These are phyloP conservation scores for Macropodus opercularis DNA, from an alignment of 2,797 vertebrate genomes.

Conservation along the genomic window DNA sequence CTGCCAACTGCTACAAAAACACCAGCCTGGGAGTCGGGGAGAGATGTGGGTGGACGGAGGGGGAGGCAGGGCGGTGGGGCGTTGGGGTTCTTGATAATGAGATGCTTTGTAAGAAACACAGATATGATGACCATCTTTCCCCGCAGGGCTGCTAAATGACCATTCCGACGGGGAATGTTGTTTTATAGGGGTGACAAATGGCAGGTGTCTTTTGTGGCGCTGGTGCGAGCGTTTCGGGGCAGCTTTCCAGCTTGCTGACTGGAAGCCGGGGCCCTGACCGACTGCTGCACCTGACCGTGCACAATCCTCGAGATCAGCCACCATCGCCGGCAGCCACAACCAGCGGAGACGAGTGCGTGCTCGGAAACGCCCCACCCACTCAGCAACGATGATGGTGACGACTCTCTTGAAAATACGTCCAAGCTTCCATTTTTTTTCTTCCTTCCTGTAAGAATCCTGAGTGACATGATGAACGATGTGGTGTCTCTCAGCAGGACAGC, in stretches of 20 bases:
- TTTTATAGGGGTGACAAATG: conserved; percentile 84
- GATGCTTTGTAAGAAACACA: conserved; percentile 55
- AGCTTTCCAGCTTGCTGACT: conserved; percentile 58
- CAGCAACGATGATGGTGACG: conserved; percentile 45
- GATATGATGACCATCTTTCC: conserved; percentile 66
- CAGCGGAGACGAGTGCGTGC: conserved; percentile 44
- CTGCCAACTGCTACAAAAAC: conserved; percentile 86
- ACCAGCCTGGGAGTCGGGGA: conserved; percentile 22
- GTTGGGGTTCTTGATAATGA: conserved; percentile 48
- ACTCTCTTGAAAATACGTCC: conserved; percentile 24
- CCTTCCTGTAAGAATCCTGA: conserved; percentile 54
- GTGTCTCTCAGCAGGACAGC: conserved; percentile 64
- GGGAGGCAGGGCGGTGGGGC: conserved; percentile 2
- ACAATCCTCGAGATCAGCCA: conserved; percentile 57
- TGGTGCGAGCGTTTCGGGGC: conserved; percentile 64
- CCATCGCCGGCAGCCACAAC: conserved; percentile 34
- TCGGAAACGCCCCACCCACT: conserved; percentile 50
- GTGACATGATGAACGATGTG: conserved; percentile 72
- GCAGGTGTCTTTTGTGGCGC: conserved; percentile 80
- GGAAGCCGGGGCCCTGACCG: conserved; percentile 65
- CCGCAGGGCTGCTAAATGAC: conserved; percentile 66
- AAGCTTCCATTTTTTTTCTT: conserved; percentile 46
- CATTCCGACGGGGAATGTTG: conserved; percentile 75
- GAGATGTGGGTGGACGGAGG: conserved; percentile 13
- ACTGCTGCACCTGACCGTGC: conserved; percentile 73